phyloP scores from a whole-genome alignment of 2,888 invertebrate species.

The Lasioglossum pauxillum region DNA sequence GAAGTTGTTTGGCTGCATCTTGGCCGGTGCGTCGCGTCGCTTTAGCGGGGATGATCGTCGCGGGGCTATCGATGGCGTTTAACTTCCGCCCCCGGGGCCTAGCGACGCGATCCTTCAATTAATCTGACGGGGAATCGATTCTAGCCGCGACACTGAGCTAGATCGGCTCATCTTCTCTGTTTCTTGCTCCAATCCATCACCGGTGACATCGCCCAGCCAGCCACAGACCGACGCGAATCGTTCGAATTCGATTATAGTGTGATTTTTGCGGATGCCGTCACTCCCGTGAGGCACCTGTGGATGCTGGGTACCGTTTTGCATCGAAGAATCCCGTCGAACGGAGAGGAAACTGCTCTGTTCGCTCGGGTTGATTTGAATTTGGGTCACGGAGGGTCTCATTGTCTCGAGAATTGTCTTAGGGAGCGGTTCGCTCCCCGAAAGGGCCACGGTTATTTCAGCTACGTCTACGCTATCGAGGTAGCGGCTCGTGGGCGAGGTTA shows the following conservation, averaged over 20 bases:
- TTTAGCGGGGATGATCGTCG: neutral
- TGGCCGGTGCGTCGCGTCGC: neutral
- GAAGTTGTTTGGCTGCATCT: conserved; percentile 24
- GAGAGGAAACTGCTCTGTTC: conserved; percentile 2
- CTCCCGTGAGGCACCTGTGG: conserved; percentile 40
- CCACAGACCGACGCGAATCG: neutral
- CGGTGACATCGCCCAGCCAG: neutral
- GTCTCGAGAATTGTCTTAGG: conserved; percentile 69
- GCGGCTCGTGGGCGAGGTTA: conserved; percentile 70
- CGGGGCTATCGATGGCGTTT: conserved; percentile 2
- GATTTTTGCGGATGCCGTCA: neutral
- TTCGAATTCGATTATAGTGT: neutral
- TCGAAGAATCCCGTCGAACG: neutral
- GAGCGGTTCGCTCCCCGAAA: conserved; percentile 60
- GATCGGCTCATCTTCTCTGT: neutral
- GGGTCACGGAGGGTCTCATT: conserved; percentile 66
- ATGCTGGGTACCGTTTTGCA: conserved; percentile 7
- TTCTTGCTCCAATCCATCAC: conserved; percentile 26
- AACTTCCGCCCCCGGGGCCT: neutral
- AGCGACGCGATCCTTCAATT: conserved; percentile 35
- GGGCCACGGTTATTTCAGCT: conserved; percentile 68
- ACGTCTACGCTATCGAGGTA: conserved; percentile 63
- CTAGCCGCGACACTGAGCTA: neutral
- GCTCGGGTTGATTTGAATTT: conserved; percentile 68
- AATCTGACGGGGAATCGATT: conserved; percentile 28